Evolutionary conservation across 2,888 invertebrate species (phyloP), one percentile per base, ranked within the genome.

Genomic region (Caenorhabditis wallacei): DNA sequence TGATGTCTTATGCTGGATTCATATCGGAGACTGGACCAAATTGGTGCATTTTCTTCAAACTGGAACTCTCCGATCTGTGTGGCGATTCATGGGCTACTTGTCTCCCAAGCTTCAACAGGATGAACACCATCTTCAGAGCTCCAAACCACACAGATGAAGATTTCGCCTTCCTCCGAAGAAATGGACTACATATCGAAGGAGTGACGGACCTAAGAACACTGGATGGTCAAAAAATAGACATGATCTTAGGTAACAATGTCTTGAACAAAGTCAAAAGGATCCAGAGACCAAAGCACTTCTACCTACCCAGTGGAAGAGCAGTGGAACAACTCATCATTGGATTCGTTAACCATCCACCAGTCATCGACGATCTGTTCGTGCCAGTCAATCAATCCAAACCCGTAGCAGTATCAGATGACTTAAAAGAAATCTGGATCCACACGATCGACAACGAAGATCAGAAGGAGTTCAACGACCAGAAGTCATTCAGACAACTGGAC

Each of bases 241-340:
- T 64, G 8, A 64, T 64, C 7, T 16, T 64, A 0, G 64, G 64
- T 0, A 64, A 64, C 35, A 48, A 64, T 35, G 48, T 64, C 1
- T 13, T 64, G 10, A 48, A 48, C 48, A 64, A 48, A 8, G 18
- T 48, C 35, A 26, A 24, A 7, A n/a, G 20, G 7, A 2, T 48
- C 3, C 2, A 63, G n/a, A 8, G 2, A 1, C 8, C 46, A 43
- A 0, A 1, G 0, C 24, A 5, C 18, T 10, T 10, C 20, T n/a
- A 16, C 20, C 20, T 64, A 16, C 64, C 64, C 1, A 64, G 64
- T 16, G 48, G 48, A 48, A 26, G 64, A 26, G 24, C 46, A 5
- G 20, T 63, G 16, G 63, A 63, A 26, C 5, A 63, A 2, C 10
- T 26, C 1, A 7, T 24, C 1, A n/a, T 63, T n/a, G 63, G 63